Conservation (phyloP, 2,888 invertebrate species). For the Caradrina kadenii region DNA sequence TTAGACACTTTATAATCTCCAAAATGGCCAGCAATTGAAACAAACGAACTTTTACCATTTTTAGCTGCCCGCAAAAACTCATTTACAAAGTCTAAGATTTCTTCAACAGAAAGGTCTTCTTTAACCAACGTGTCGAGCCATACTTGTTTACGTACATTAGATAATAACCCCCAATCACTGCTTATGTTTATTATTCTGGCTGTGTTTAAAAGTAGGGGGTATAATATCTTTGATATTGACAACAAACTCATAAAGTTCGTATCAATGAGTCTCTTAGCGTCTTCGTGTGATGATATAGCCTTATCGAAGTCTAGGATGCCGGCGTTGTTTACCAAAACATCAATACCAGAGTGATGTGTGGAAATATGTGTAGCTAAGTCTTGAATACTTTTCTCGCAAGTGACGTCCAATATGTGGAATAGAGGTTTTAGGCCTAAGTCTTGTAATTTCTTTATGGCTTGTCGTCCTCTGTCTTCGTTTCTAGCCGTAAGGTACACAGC, state of each 20-base stretch:
- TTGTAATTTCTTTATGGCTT: conserved; percentile 91
- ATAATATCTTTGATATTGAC: conserved; percentile 92
- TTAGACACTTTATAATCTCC: conserved; percentile 89
- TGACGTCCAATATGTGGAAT: conserved; percentile 93
- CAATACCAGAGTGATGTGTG: conserved; percentile 92
- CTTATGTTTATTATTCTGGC: conserved; percentile 95
- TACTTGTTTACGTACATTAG: conserved; percentile 85
- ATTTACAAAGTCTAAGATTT: conserved; percentile 89
- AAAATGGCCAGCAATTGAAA: conserved; percentile 85
- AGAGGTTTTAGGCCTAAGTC: conserved; percentile 89
- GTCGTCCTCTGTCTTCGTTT: conserved; percentile 91
- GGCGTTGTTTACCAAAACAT: conserved; percentile 95
- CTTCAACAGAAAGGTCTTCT: conserved; percentile 87
- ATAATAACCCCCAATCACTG: conserved; percentile 90
- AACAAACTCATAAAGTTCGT: conserved; percentile 93
- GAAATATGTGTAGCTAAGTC: conserved; percentile 91
- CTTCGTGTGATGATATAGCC: conserved; percentile 92
- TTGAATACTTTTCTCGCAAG: conserved; percentile 91
- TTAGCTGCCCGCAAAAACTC: conserved; percentile 90
- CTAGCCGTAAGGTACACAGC: conserved; percentile 94
- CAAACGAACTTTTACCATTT: conserved; percentile 83
- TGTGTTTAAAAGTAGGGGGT: conserved; percentile 93
- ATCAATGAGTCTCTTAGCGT: conserved; percentile 93
- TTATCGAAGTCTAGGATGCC: conserved; percentile 92
- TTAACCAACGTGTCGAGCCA: conserved; percentile 85